Evolutionary conservation across 2,888 invertebrate genomes (phyloP).

Genomic region (Actias luna): DNA sequence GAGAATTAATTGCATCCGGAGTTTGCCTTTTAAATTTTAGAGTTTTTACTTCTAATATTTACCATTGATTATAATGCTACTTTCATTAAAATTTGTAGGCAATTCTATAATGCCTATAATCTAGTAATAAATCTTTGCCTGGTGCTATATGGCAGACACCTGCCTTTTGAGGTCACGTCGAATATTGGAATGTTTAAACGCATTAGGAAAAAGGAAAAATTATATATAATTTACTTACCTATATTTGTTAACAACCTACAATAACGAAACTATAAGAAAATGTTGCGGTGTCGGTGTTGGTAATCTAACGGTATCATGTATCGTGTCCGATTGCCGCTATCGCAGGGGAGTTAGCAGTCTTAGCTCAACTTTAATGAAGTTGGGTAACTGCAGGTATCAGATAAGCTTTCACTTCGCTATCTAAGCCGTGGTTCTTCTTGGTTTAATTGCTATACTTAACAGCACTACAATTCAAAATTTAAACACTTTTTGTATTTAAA

Average conservation of each 20-base stretch:
- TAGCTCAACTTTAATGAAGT: constrained; percentile 46
- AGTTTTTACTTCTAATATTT: too few species aligned
- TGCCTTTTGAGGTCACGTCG: too few species aligned
- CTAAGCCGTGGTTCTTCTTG: constrained; percentile 22
- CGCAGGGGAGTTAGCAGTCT: constrained; percentile 23
- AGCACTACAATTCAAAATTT: constrained; percentile 18
- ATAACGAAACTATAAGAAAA: not conserved
- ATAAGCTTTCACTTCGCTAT: constrained; percentile 25
- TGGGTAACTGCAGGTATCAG: constrained; percentile 33
- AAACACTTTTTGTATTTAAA: constrained; percentile 14
- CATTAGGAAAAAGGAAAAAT: too few species aligned
- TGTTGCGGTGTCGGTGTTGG: not conserved
- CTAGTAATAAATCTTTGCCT: too few species aligned
- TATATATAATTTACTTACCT: too few species aligned
- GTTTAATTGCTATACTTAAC: constrained; percentile 24
- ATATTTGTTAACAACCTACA: not conserved
- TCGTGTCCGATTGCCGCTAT: constrained; percentile 38
- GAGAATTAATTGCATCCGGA: too few species aligned
- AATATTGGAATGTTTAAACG: too few species aligned
- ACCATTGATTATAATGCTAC: too few species aligned
- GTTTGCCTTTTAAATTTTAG: too few species aligned
- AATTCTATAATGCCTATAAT: too few species aligned
- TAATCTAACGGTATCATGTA: constrained; percentile 19
- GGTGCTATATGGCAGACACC: too few species aligned
- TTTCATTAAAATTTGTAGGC: too few species aligned